Conservation (phyloP, 2,113 vertebrate species). For the Haplotaxodon microlepis region DNA sequence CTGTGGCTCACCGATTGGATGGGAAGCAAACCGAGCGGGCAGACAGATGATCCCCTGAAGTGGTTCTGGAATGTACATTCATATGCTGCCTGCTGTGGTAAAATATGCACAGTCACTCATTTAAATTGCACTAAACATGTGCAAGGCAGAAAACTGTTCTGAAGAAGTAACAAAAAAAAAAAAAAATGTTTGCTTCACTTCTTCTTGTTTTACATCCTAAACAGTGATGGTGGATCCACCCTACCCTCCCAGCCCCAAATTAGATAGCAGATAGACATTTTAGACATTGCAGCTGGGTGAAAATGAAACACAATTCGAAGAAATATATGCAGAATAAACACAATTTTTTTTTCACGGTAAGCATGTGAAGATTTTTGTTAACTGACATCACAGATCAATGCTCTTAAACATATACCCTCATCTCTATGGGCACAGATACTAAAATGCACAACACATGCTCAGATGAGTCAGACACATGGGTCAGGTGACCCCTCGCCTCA, state of each 20-base stretch:
- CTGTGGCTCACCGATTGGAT: constrained; percentile 32
- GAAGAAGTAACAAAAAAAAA: not conserved
- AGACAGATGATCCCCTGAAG: constrained; percentile 27
- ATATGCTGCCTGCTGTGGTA: constrained; percentile 48
- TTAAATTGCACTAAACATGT: constrained; percentile 24
- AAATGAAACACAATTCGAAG: not conserved
- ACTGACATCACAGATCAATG: not conserved
- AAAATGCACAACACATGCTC: not conserved
- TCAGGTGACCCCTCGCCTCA: constrained; percentile 24
- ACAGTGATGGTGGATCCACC: not conserved
- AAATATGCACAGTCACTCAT: constrained; percentile 56
- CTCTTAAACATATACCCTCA: not conserved
- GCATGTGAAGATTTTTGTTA: not conserved
- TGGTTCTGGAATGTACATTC: constrained; percentile 54
- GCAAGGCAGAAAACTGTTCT: constrained; percentile 16
- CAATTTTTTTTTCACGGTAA: not conserved
- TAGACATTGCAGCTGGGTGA: not conserved
- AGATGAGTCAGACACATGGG: constrained; percentile 53
- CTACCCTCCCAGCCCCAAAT: not conserved
- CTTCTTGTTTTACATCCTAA: not conserved
- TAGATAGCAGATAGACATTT: not conserved
- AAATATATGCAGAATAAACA: not conserved
- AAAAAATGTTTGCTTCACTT: not conserved
- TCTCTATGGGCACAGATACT: not conserved
- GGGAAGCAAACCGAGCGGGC: constrained; percentile 12